These are phyloP conservation scores for Pollenia amentaria DNA, from an alignment of 2,888 invertebrate species.

Conservation along the genomic window DNA sequence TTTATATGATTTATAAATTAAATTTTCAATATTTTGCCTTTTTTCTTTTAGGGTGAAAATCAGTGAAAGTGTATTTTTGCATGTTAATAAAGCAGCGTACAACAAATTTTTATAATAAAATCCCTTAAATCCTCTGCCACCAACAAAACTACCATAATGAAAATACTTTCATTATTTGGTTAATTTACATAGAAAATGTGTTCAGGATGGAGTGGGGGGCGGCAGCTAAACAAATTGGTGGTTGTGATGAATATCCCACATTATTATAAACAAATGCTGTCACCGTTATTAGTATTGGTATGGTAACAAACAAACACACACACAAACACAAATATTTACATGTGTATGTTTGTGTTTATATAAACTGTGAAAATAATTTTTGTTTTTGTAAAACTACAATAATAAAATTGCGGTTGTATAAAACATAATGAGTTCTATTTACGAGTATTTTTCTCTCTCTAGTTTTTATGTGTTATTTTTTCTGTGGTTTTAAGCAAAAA, in stretches of 20 bases:
- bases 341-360: not conserved
- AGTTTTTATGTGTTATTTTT: conserved; percentile 10
- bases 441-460: not conserved
- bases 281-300: conserved; percentile 30
- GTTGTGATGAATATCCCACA: conserved; percentile 26
- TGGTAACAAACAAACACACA: conserved; percentile 27
- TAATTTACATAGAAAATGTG: conserved; percentile 10
- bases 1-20: too few relatives aligned
- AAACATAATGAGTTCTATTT: conserved; percentile 58
- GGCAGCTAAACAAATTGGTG: conserved; percentile 24
- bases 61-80: not conserved
- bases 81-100: not conserved
- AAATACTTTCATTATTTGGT: conserved; percentile 51
- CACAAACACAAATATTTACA: not conserved
- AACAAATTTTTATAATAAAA: not conserved
- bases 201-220: not conserved
- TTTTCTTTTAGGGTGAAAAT: not conserved
- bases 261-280: conserved; percentile 29
- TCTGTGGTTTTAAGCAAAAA: conserved; percentile 66
- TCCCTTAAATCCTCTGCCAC: not conserved
- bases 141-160: conserved; percentile 45
- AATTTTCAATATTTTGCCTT: too few relatives aligned
- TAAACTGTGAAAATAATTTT: conserved; percentile 3
- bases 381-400: conserved; percentile 34
- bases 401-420: conserved; percentile 60